Base-by-base conservation (phyloP, 1,140 invertebrate genomes). In the Drosophila arizonae region DNA sequence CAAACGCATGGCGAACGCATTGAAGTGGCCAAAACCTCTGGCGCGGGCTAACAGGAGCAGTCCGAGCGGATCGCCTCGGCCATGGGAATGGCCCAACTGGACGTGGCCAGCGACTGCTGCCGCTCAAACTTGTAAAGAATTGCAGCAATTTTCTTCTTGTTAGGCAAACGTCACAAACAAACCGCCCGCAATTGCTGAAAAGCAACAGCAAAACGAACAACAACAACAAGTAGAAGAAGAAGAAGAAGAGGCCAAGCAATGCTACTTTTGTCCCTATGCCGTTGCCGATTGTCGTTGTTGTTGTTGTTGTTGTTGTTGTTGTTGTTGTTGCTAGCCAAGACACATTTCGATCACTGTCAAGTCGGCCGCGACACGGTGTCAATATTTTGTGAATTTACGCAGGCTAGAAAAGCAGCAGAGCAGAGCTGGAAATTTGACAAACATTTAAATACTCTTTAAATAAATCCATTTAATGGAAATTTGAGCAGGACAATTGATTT, bases 281-380 rank as follows among this genome's bases (percentile, higher is more conserved):
- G 17, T 17, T 55, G 56, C 24, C 26, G 39, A 33, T 50, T 56
- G 48, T 55, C 17, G 46, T 36, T 45, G 8, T 52, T 28, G 52
- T 57, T 28, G 52, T 62, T 51, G 46, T 36, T 45, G 8, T 52
- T 28, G 52, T 57, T 28, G 52, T 62, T 51, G 45, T 46, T 57
- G 60, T 58, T 50, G 55, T 43, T 69, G 48, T 48, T 24, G 24
- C 33, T 45, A 72, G 80, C 74, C 72, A 80, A 80, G 88, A 90
- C 88, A 90, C 88, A 90, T 90, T 90, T 90, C 88, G 88, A 90
- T 90, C 88, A 90, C 82, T 90, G 88, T 90, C 88, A 90, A 74
- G 68, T 48, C 58, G 76, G 68, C 69, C 71, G 84, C 73, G 66
- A 88, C 72, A 62, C 60, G 85, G 79, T 90, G 88, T 90, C 89